These are phyloP conservation scores for Epizoanthus rinbou DNA, from an alignment of 92 coral and sea anemone genomes.

Conservation along the genomic window DNA sequence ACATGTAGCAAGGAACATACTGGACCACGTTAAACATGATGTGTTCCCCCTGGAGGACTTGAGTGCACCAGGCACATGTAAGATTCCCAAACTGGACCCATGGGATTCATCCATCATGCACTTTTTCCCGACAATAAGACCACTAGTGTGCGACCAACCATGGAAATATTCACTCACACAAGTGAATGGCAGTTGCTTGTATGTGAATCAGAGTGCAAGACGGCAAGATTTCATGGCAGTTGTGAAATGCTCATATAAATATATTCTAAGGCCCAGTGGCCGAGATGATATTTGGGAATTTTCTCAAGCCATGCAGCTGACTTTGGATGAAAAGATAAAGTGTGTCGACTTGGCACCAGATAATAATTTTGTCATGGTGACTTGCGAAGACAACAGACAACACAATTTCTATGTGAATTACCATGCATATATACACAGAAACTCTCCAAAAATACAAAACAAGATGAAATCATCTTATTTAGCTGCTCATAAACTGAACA, in stretches of 20 bases:
- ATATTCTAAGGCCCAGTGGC: constrained; percentile 5
- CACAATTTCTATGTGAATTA: constrained; percentile 1
- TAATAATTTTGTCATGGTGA: constrained; percentile 8
- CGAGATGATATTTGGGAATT: constrained; percentile 29
- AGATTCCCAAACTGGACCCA: constrained; percentile 20
- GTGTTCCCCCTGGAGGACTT: constrained; percentile 23
- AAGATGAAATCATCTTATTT: background rate
- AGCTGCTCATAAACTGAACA: background rate
- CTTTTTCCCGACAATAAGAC: constrained; percentile 7
- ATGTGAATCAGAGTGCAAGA: constrained; percentile 40
- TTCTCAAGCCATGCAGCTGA: background rate
- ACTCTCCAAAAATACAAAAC: constrained; percentile 15
- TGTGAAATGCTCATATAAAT: background rate
- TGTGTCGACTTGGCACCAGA: background rate
- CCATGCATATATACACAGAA: constrained; percentile 20
- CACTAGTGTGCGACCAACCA: constrained; percentile 28
- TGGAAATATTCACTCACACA: constrained; percentile 25
- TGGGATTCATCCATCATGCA: constrained; percentile 32
- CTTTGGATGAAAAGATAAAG: background rate
- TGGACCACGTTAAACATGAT: constrained; percentile 25
- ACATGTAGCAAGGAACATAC: constrained; percentile 9
- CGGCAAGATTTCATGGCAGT: background rate
- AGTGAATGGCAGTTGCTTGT: constrained; percentile 13
- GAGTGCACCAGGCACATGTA: constrained; percentile 22
- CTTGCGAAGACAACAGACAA: background rate